Base-by-base conservation (phyloP, 2,113 vertebrate genomes). In the Carlito syrichta region DNA sequence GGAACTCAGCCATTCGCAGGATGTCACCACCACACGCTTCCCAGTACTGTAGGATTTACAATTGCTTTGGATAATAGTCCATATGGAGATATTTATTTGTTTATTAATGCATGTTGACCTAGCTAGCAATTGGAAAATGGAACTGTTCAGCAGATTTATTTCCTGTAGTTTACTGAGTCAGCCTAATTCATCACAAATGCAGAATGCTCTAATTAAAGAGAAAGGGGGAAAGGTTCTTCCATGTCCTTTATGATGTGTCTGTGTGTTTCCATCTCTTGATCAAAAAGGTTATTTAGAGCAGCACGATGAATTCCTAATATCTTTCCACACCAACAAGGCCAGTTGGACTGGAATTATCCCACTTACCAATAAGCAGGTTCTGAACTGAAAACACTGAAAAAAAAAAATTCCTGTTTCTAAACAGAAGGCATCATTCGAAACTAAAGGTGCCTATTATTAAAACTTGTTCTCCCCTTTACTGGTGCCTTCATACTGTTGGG, bases 51-150 rank as follows among this genome's bases (percentile, higher is more conserved):
- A 7, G 13, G 89, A 90, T 90, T 86, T 60, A n/a, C n/a, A 27
- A 2, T 68, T 13, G 19, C 83, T 93, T 83, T 10, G 14, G 83
- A 4, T n/a, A 50, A 62, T 63, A 23, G 54, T 95, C 93, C 35
- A 1, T 69, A 60, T 35, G 88, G 32, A 84, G 91, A 81, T 79
- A 52, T 54, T 32, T 95, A 68, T 92, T 89, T 95, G 50, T 96
- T 71, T 89, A 63, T 94, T 93, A 97, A 97, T 82, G 77, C 32
- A 0, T 35, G 1, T 50, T 97, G 94, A 27, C 77, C 63, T 81
- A 85, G 97, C 81, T 73, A 92, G 0, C 63, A 66, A 85, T 17
- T 78, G 95, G 50, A 94, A 96, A 96, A 90, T 77, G 78, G 68
- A 96, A 92, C 32, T 78, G 11, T 32, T 89, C 89, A 66, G 86